These are phyloP conservation scores for Chiloscyllium punctatum DNA, from an alignment of 2,797 vertebrate genomes.

Conservation along the genomic window DNA sequence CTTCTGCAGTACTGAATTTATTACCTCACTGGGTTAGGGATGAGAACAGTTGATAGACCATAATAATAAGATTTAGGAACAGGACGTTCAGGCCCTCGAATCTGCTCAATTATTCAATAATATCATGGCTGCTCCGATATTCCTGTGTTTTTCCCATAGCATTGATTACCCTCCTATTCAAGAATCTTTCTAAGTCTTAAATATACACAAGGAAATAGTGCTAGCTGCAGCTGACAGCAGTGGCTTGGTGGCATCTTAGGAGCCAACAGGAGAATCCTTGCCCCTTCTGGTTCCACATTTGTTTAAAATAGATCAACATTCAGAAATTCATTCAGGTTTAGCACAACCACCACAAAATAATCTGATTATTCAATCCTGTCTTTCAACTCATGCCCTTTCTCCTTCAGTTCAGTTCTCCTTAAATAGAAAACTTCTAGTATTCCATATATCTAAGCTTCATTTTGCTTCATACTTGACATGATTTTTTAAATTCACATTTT, in stretches of 20 bases:
- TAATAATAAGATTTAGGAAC: too few species aligned
- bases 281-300: neutral
- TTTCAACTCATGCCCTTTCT: neutral
- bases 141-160: too few species aligned
- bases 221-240: neutral
- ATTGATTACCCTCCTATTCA: too few species aligned
- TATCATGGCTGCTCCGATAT: too few species aligned
- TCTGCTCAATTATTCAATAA: too few species aligned
- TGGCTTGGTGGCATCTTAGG: too few species aligned
- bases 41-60: neutral
- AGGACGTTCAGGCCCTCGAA: too few species aligned
- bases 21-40: neutral
- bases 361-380: neutral
- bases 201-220: too few species aligned
- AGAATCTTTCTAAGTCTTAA: too few species aligned
- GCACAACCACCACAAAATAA: neutral
- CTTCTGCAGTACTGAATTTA: neutral
- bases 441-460: neutral
- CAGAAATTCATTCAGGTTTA: neutral
- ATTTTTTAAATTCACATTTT: neutral
- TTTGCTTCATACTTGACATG: neutral
- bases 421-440: neutral
- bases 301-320: neutral
- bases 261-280: neutral
- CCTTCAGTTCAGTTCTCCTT: neutral